These are phyloP conservation scores for Myripristis murdjan DNA, from an alignment of 2,797 vertebrate genomes.

Conservation along the genomic window DNA sequence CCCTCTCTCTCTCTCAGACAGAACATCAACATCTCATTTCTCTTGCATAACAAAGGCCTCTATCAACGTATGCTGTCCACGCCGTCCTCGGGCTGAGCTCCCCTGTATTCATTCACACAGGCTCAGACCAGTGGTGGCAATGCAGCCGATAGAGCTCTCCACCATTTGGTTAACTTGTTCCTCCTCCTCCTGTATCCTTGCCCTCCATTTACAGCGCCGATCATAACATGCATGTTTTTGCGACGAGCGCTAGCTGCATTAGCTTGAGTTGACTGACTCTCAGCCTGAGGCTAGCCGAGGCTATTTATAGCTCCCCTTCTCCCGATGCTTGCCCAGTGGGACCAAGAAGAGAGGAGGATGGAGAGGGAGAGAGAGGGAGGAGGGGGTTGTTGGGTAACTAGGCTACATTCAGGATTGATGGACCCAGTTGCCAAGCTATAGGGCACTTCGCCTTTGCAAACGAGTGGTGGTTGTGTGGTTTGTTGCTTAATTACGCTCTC, in stretches of 20 bases:
- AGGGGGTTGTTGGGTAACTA: conserved; percentile 75
- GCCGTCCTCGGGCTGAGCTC: conserved; percentile 35
- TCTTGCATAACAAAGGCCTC: conserved; percentile 64
- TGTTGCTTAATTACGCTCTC: conserved; percentile 32
- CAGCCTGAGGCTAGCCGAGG: conserved; percentile 68
- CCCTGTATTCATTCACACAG: too few species aligned
- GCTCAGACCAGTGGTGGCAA: conserved; percentile 19
- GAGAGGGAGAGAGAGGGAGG: conserved; percentile 44
- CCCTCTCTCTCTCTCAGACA: conserved; percentile 46
- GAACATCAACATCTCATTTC: conserved; percentile 68
- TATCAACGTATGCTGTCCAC: conserved; percentile 43
- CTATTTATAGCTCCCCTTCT: conserved; percentile 82
- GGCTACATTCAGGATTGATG: conserved; percentile 78
- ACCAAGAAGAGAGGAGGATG: conserved; percentile 64
- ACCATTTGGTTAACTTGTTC: conserved; percentile 17
- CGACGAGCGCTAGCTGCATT: conserved; percentile 64
- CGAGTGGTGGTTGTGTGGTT: conserved; percentile 37
- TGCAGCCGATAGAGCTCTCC: conserved; percentile 10
- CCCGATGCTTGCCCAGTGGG: conserved; percentile 75
- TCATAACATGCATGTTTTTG: conserved; percentile 68
- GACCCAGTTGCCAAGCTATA: conserved; percentile 69
- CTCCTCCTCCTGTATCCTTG: conserved; percentile 25
- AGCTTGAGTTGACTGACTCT: conserved; percentile 74
- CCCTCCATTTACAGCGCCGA: conserved; percentile 14
- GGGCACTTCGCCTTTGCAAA: conserved; percentile 47